A percentile compares a stretch with the other conserved stretches of the same genome.
These are phyloP conservation scores for Hoplias malabaricus DNA, from an alignment of 2,113 vertebrate genomes.

Conservation along the genomic window DNA sequence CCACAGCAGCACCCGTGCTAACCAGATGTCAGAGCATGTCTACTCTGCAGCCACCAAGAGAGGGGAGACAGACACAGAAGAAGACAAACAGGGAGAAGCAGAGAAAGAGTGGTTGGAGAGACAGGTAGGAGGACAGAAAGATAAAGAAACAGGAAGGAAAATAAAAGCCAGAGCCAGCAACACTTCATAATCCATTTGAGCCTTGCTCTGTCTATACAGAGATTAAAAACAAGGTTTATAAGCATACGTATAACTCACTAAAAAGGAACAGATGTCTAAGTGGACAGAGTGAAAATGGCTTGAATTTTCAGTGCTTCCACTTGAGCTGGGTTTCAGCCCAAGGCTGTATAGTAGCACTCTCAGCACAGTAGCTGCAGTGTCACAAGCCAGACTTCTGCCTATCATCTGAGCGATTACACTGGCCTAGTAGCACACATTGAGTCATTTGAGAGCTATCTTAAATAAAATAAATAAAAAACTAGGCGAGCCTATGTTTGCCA, in stretches of 20 bases:
- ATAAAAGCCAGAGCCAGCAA: not conserved
- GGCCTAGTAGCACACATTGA: not conserved
- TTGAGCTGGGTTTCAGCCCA: not conserved
- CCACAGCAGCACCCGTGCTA: constrained; percentile 14
- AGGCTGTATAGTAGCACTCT: not conserved
- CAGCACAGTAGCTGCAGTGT: not conserved
- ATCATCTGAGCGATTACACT: not conserved
- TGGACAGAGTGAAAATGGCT: not conserved
- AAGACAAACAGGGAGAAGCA: not conserved
- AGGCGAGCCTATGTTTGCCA: no score
- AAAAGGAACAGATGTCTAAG: constrained; percentile 20
- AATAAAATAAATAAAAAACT: no score
- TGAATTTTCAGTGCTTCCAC: no score
- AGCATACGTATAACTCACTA: constrained; percentile 29
- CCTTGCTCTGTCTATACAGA: not conserved
- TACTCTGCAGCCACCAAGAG: constrained; percentile 5
- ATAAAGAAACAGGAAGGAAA: not conserved
- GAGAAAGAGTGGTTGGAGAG: not conserved
- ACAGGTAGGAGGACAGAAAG: not conserved
- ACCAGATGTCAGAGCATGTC: constrained; percentile 41
- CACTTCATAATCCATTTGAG: constrained; percentile 1
- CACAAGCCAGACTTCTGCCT: not conserved
- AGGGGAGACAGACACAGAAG: not conserved
- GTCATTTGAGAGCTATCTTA: no score
- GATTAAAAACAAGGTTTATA: constrained; percentile 15